These are phyloP conservation scores for Uropetala carovei DNA, from an alignment of 2,888 invertebrate species.

Conservation along the genomic window DNA sequence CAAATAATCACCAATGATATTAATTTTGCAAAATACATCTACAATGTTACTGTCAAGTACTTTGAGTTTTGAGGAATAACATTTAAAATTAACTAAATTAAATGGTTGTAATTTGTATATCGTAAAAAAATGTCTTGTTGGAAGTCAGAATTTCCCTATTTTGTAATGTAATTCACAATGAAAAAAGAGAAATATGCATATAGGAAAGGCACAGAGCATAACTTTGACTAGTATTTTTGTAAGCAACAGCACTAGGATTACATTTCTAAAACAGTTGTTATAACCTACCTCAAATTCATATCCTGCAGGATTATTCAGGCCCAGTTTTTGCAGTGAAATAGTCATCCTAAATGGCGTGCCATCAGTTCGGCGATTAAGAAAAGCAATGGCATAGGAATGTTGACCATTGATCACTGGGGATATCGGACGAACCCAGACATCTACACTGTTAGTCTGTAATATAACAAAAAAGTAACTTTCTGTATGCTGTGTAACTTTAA, in stretches of 20 bases:
- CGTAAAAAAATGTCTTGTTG: not conserved
- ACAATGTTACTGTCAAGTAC: not conserved
- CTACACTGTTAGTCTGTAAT: slow-evolving; percentile 72
- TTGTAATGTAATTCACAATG: not conserved
- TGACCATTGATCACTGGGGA: slow-evolving; percentile 75
- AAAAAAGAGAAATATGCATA: not conserved
- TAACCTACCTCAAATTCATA: slow-evolving; percentile 74
- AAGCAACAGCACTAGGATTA: slow-evolving; percentile 65
- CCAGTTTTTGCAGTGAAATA: slow-evolving; percentile 73
- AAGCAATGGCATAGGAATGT: slow-evolving; percentile 79
- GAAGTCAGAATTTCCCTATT: not conserved
- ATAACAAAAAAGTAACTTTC: slow-evolving; percentile 22
- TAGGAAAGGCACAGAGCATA: not conserved
- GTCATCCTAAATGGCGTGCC: slow-evolving; percentile 75
- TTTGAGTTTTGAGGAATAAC: not conserved
- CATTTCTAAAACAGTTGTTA: too few relatives aligned
- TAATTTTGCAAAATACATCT: not conserved
- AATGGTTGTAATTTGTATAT: not conserved
- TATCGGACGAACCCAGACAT: slow-evolving; percentile 80
- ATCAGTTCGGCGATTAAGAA: slow-evolving; percentile 77
- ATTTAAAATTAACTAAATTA: not conserved
- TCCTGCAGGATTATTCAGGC: slow-evolving; percentile 72
- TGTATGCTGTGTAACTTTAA: not conserved
- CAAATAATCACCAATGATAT: not conserved
- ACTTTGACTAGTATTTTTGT: not conserved